Percentiles rank a stretch among this genome's conserved stretches.
Evolutionary conservation across 2,113 vertebrate genomes (phyloP).

Genomic region (Psittacula cyanocephala): DNA sequence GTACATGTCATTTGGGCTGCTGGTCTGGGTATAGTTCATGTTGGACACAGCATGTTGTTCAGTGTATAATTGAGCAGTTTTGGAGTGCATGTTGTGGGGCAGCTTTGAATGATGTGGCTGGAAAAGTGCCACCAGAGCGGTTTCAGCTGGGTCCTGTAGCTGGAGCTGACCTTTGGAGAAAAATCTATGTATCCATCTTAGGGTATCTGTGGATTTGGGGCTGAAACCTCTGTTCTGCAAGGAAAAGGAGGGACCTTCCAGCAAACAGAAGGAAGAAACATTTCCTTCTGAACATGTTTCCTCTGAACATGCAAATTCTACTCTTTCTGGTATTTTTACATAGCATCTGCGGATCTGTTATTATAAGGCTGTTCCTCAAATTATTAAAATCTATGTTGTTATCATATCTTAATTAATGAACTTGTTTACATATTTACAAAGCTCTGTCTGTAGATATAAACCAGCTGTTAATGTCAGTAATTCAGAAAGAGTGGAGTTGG

Average conservation of each 20-base stretch:
- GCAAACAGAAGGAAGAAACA: background rate
- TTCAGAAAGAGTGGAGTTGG: background rate
- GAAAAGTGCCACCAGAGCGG: background rate
- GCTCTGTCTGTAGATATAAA: background rate
- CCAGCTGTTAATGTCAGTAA: background rate
- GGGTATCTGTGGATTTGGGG: background rate
- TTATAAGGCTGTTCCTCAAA: background rate
- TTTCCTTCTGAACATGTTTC: background rate
- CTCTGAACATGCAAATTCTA: background rate
- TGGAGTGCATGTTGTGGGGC: background rate
- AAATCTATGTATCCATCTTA: fast-evolving
- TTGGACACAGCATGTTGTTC: fast-evolving
- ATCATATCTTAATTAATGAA: conserved; percentile 1
- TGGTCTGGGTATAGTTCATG: background rate
- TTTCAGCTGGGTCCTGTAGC: background rate
- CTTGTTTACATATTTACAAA: background rate
- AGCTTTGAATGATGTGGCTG: background rate
- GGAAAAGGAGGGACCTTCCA: background rate
- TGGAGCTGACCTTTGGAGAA: background rate
- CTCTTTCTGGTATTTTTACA: background rate
- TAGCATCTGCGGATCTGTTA: background rate
- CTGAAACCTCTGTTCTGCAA: background rate
- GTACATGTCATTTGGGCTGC: fast-evolving
- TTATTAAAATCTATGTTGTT: background rate
- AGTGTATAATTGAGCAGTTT: fast-evolving